Base-by-base conservation (phyloP, 2,888 invertebrate species). In the Leucophora obtusa region DNA sequence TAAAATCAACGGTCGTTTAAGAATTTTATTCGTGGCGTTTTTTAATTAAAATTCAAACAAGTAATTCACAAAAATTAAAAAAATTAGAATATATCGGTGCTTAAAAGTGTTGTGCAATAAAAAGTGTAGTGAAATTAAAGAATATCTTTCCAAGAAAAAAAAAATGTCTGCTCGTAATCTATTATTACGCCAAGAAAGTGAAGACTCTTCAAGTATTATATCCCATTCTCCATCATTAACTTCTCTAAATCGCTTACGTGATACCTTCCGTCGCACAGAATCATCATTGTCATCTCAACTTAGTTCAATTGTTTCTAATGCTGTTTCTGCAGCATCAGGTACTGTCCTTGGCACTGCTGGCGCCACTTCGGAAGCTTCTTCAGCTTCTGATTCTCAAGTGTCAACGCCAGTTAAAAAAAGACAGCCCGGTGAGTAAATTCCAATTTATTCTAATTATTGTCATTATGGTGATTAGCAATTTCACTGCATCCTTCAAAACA, bases 181-280 rank as follows among this genome's bases (percentile, higher is more conserved):
- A 63, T 83, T 89, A 69, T 86, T 89, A 63, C 87, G 89, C 28
- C 86, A 87, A 17, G 86, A 87, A 83, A 88, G 87, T 83, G 89
- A 89, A 79, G 89, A 89, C 71, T 86, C 87, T 66, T 68, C 80
- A 51, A 79, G 69, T 80, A 79, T 83, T 53, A 38, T 84, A 51
- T 84, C 86, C 2, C 90, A 92, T 86, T 93, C 93, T 28, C 92
- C 93, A 10, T 93, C 93, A 50, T 88, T 92, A 75, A 93, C 93
- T n/a, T 89, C 90, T 8, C 78, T 90, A 21, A 87, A 88, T 83
- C 88, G 87, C 68, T 83, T 90, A 56, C 89, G 90, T 18, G 88
- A 90, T 79, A 89, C 89, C 18, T 89, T 90, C 51, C 86, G 89
- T 7, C 88, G 90, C 15, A 88, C 89, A 2, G 90, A 90, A 72